Percentiles rank a stretch among this genome's conserved stretches.
These are phyloP conservation scores for Meta bourneti DNA, from an alignment of 2,888 invertebrate species.

Conservation along the genomic window DNA sequence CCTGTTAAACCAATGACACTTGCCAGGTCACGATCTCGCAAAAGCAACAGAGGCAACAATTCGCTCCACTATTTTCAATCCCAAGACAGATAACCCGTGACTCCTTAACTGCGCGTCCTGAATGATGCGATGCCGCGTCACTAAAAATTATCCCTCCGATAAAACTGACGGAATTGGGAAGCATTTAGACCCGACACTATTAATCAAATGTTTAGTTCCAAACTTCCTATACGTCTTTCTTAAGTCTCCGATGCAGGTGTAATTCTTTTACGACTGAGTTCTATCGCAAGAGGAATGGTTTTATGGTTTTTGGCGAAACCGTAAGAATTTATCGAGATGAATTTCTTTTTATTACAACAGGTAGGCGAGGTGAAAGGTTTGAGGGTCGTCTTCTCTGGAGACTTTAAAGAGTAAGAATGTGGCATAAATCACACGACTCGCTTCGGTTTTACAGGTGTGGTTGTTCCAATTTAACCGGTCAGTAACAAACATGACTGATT, in stretches of 20 bases:
- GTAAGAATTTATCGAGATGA: conserved; percentile 68
- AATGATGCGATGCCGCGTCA: conserved; percentile 36
- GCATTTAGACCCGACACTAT: conserved; percentile 53
- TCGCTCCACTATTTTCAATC: conserved; percentile 55
- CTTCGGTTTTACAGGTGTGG: conserved; percentile 65
- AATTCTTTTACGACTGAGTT: conserved; percentile 63
- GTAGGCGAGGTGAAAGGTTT: conserved; percentile 70
- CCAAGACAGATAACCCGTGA: conserved; percentile 71
- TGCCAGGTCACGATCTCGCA: conserved; percentile 29
- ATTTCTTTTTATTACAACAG: conserved; percentile 53
- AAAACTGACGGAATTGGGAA: conserved; percentile 68
- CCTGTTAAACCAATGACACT: conserved; percentile 40
- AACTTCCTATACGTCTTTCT: conserved; percentile 57
- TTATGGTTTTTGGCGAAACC: conserved; percentile 69
- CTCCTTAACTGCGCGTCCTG: conserved; percentile 40
- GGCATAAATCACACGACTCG: conserved; percentile 67
- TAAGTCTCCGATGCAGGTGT: conserved; percentile 28
- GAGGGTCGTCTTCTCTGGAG: conserved; percentile 55
- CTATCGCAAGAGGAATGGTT: conserved; percentile 56
- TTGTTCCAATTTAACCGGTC: conserved; percentile 73
- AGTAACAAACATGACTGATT: conserved; percentile 47
- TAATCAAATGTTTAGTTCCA: conserved; percentile 63
- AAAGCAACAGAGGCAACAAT: conserved; percentile 15
- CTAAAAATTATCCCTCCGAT: conserved; percentile 65
- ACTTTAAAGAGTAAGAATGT: conserved; percentile 50